Base-by-base conservation (phyloP, 2,797 vertebrate species). In the Protosalanx chinensis region DNA sequence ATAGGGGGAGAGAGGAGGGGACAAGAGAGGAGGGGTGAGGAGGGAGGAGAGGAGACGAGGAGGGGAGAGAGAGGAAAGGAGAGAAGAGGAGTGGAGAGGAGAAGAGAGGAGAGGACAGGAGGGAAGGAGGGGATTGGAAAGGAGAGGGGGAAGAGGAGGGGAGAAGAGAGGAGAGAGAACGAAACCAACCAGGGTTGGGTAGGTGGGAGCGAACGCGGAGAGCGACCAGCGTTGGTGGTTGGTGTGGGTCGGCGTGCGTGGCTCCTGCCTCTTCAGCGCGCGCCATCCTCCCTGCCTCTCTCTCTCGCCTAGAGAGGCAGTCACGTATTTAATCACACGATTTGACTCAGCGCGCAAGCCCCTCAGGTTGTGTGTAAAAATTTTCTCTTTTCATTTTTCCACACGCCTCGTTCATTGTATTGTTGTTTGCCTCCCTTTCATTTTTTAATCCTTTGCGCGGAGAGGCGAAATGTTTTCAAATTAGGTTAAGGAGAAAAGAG, bases 301-400 rank as follows among this genome's bases (percentile, higher is more conserved):
- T 82, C 84, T 87, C 81, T 23, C 80, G 85, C 88, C 85, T 86
- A 75, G 83, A 70, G 87, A 90, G 79, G 85, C 87, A 88, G 86
- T 90, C 88, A 90, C 85, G 86, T 91, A 90, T 92, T 92, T 92
- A 93, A 93, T 92, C 91, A 90, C 84, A 89, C 83, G 84, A 90
- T 91, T 90, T 86, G 86, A 87, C 87, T 87, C 82, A 83, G 80
- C 66, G 80, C 82, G 76, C 82, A 82, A 16, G 81, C 84, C 91
- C 88, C 88, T 87, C 76, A 79, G 89, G 90, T 88, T 89, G 83
- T 84, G 82, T 87, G 85, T 90, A 78, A 85, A 88, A 89, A 87
- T 74, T 57, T 51, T 64, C 18, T 68, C 12, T 5, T 12, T 35
- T 67, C 30, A 51, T 72, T 65, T 58, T 60, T 67, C 49, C 27